Base-by-base conservation (phyloP, 2,113 vertebrate genomes). In the Fulmarus glacialis region DNA sequence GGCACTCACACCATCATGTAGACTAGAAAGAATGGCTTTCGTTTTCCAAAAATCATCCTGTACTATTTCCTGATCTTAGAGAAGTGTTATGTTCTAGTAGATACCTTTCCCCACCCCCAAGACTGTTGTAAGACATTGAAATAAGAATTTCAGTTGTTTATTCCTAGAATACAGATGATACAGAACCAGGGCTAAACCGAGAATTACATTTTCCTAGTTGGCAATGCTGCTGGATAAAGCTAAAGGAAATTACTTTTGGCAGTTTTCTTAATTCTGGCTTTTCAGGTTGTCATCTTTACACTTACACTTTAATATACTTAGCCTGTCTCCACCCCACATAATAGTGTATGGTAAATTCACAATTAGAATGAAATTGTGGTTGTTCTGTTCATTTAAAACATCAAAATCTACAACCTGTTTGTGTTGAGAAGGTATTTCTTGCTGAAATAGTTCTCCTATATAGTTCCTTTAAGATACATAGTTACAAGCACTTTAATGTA, bases 71-170 rank as follows among this genome's bases (percentile, higher is more conserved):
- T 48, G 17, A 10, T 15, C 18, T 74, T 21, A 8, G 15, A 4
- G 9, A 72, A 67, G 16, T 7, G 18, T 11, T 2, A 7, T 30
- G 12, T 45, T 71, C 9, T 23, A 66, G 11, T 24, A 32, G 71
- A 18, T 2, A 7, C 63, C 17, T 15, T 45, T 52, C 14, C 3
- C 1, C 2, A n/a, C 17, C 18, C 1, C 17, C 11, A 15, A 27
- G 30, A 29, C 18, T 42, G 17, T 10, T 90, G 3, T 27, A 66
- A 60, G 14, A 16, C 22, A 52, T 0, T 32, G 15, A 27, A 80
- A 58, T 45, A 11, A 56, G 27, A 62, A 55, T 27, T n/a, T 19
- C 72, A 53, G 5, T 4, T 78, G 32, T 70, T 84, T 58, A 48
- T 50, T 27, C 45, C 55, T 58, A 2, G 47, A 50, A 43, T 50